phyloP scores from a whole-genome alignment of 2,797 vertebrate genomes.

The Rhabdophis nuchalis region DNA sequence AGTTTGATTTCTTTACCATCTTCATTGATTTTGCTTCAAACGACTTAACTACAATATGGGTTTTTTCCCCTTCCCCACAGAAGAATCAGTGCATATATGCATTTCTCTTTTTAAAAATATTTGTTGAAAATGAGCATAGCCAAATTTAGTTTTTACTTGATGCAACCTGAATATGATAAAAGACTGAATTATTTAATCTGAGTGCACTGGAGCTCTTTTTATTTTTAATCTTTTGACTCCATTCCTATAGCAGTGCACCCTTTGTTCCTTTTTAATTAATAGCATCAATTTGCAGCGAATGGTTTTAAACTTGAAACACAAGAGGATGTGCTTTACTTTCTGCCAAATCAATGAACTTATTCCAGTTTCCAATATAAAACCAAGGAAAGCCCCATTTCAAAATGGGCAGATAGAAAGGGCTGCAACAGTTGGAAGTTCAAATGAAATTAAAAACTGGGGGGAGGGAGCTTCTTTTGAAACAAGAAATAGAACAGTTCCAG shows the following conservation, averaged over 20 bases:
- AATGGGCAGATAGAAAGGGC: not conserved
- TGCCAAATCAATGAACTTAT: not conserved
- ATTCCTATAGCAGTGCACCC: not conserved
- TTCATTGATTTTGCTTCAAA: not conserved
- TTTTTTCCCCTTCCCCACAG: not conserved
- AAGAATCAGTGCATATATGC: not conserved
- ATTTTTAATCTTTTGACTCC: not conserved
- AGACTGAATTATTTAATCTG: not conserved
- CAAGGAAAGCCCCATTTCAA: not conserved
- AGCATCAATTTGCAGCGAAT: conserved; percentile 3
- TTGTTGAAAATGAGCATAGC: not conserved
- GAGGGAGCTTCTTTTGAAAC: not conserved
- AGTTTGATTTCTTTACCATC: conserved; percentile 2
- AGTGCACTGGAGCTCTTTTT: not conserved
- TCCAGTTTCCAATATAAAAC: not conserved
- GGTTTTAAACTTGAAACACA: conserved; percentile 2
- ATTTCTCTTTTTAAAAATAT: not conserved
- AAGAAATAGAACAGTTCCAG: not conserved
- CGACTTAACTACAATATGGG: not conserved
- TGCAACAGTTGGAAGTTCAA: not conserved
- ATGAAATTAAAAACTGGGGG: not conserved
- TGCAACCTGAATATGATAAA: not conserved
- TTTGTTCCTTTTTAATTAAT: conserved; percentile 31
- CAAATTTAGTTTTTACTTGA: not conserved
- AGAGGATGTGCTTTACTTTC: not conserved